Conservation (phyloP, 1,140 invertebrate species). For the Ectropis grisescens region DNA sequence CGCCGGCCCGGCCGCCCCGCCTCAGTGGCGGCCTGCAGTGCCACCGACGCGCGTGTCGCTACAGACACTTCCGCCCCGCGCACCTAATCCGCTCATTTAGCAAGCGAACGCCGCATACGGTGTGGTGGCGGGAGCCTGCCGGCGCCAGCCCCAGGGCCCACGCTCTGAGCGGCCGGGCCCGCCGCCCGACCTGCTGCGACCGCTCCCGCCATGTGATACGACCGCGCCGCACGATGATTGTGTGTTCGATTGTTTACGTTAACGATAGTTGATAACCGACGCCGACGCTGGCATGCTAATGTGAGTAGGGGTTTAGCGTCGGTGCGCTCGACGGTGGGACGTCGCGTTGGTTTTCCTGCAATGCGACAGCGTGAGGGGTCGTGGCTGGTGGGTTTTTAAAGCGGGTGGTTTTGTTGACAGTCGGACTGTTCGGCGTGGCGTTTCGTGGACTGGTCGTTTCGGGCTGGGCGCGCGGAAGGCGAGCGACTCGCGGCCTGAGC, state of each 20-base stretch:
- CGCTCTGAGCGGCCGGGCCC: constrained; percentile 37
- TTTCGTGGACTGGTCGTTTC: constrained; percentile 29
- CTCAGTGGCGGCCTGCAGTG: constrained; percentile 63
- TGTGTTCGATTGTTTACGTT: constrained; percentile 52
- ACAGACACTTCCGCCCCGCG: constrained; percentile 52
- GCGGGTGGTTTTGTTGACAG: constrained; percentile 37
- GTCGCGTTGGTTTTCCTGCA: constrained; percentile 39
- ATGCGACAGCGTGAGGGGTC: constrained; percentile 47
- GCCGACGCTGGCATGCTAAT: constrained; percentile 62
- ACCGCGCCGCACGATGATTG: constrained; percentile 25
- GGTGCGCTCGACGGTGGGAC: not conserved
- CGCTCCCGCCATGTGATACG: constrained; percentile 43
- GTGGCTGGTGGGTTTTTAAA: too few relatives aligned
- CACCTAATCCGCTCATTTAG: constrained; percentile 51
- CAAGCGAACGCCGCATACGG: constrained; percentile 52
- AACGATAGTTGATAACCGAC: constrained; percentile 56
- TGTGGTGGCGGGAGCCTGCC: constrained; percentile 36
- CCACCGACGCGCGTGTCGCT: constrained; percentile 60
- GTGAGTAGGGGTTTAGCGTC: too few relatives aligned
- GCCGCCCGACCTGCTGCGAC: constrained; percentile 35
- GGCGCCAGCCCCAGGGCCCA: constrained; percentile 35
- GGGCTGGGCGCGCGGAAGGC: constrained; percentile 18
- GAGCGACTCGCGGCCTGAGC: constrained; percentile 19
- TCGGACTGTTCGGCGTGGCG: constrained; percentile 52
- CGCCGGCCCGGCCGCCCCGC: constrained; percentile 57